A percentile compares a stretch with the other conserved stretches of the same genome.
Evolutionary conservation across 1,140 invertebrate species (phyloP).

Genomic region (Heliothis virescens): DNA sequence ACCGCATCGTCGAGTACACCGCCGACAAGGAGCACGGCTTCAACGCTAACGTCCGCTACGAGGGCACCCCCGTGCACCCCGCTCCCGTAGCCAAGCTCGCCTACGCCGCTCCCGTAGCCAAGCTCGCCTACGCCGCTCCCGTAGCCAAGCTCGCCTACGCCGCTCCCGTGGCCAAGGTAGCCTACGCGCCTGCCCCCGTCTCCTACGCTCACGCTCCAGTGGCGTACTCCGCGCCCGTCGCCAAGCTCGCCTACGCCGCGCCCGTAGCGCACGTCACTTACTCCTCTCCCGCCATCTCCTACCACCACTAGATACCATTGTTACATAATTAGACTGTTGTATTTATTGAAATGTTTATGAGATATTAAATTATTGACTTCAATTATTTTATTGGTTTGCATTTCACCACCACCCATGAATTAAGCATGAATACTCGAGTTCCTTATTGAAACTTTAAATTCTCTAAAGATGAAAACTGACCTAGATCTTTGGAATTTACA

Average conservation of each 20-base stretch:
- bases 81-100: conserved; percentile 53
- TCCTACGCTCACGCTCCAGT: too few relatives aligned
- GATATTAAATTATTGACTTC: conserved; percentile 19
- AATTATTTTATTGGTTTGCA: too few relatives aligned
- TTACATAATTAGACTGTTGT: conserved; percentile 45
- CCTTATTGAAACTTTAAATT: too few relatives aligned
- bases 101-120: conserved; percentile 23
- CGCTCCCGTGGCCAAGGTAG: conserved; percentile 58
- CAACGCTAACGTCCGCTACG: conserved; percentile 63
- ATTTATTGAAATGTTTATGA: conserved; percentile 53
- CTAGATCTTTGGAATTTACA: too few relatives aligned
- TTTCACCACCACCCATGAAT: too few relatives aligned
- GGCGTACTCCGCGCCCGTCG: too few relatives aligned
- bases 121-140: conserved; percentile 48
- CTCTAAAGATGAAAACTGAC: too few relatives aligned
- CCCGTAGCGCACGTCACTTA: too few relatives aligned
- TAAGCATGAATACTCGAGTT: too few relatives aligned
- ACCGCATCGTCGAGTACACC: conserved; percentile 88
- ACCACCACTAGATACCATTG: conserved; percentile 66
- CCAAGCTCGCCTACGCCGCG: too few relatives aligned
- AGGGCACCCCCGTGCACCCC: conserved; percentile 52
- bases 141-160: conserved; percentile 60
- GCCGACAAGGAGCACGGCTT: conserved; percentile 62
- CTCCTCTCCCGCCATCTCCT: conserved; percentile 75
- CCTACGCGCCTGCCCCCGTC: conserved; percentile 52